Evolutionary conservation across 2,888 invertebrate species (phyloP), one percentile per base, ranked within the genome.

Genomic region (Petrolisthes cinctipes): DNA sequence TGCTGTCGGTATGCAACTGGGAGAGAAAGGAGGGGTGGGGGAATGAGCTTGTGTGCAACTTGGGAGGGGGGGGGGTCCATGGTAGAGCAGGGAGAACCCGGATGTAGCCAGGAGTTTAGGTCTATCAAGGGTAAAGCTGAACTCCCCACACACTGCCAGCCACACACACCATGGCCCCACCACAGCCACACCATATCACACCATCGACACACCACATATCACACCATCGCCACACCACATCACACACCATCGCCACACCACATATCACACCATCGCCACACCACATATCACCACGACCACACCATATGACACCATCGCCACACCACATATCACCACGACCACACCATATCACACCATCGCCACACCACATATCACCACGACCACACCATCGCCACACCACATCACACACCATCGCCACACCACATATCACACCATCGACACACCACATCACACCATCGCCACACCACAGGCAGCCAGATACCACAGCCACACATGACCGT

Each of bases 71-170:
- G 17, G 61, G 4, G 61, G 17, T 9, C 4, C 20, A 20, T 17
- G 6, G 37, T 7, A 9, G 4, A 20, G 37, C 23, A 75, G 11
- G 75, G 37, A 7, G 20, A 78, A 78, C 17, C 17, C 53, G 51
- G 20, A 53, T n/a, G 78, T 14, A 14, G 5, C 51, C 4, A 37
- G 37, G 75, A 75, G 23, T 14, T n/a, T 4, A 78, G 78, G 78
- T 71, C 17, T n/a, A 17, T 71, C 51, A 71, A 20, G 71, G 71
- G 71, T 71, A 71, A 71, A 71, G 71, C 71, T 71, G 71, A 71
- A 71, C 71, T 11, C 71, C 14, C 61, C 9, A 9, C 61, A 61
- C 61, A 9, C 9, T 17, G 17, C 61, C 61, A 61, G 61, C 71
- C 71, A 71, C 71, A 71, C 71, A 14, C 71, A 71, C n/a, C n/a